Conservation (phyloP, 1,140 invertebrate species). For the Papilio aristodemus region DNA sequence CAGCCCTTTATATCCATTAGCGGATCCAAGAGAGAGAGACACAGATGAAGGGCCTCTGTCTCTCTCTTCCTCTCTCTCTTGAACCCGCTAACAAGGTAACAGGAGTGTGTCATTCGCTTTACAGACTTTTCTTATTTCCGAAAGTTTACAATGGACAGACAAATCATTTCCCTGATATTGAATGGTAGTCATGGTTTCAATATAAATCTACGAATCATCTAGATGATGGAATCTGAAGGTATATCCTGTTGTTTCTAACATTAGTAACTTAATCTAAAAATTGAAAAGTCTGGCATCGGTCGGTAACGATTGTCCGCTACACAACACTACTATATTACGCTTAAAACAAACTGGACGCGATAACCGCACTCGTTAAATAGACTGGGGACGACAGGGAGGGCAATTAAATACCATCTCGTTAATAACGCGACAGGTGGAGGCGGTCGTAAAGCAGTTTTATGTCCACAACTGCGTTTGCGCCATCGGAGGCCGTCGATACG, state of each 20-base stretch:
- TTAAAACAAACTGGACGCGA: constrained; percentile 43
- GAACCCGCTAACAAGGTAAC: no score
- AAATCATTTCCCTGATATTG: not conserved
- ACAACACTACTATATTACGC: constrained; percentile 51
- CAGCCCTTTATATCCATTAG: no score
- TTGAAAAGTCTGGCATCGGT: not conserved
- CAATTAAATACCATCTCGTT: constrained; percentile 39
- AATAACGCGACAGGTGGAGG: constrained; percentile 40
- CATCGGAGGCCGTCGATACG: not conserved
- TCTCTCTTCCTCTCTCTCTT: no score
- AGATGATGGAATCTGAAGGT: no score
- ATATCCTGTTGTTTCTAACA: constrained; percentile 18
- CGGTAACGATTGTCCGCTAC: not conserved
- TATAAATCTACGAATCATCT: no score
- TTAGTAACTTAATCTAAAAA: constrained; percentile 22
- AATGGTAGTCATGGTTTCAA: no score
- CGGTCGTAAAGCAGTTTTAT: constrained; percentile 41
- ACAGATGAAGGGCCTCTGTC: no score
- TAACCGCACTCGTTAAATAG: constrained; percentile 39
- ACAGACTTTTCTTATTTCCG: no score
- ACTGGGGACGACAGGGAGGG: constrained; percentile 27
- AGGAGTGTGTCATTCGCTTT: no score
- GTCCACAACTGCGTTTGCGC: not conserved
- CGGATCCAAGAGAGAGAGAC: no score
- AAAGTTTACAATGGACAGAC: no score